Evolutionary conservation across 2,888 invertebrate genomes (phyloP), one percentile per base, ranked within the genome.

Genomic region (Ophion ventricosus): DNA sequence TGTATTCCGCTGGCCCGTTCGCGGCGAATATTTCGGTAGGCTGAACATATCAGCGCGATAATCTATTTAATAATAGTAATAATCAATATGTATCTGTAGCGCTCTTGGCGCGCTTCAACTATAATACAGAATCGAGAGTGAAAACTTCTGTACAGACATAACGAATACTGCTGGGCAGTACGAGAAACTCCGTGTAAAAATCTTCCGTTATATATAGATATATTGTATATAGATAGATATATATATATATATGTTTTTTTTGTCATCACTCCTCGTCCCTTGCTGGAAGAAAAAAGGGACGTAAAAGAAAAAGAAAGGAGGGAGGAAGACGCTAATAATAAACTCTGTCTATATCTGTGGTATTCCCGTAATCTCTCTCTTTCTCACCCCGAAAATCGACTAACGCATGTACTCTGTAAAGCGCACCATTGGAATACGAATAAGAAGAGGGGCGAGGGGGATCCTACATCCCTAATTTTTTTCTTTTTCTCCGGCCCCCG

Each of bases 341-440:
- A 84, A 84, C 81, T 84, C 81, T 84, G 82, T 84, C 80, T 84
- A 49, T 49, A 87, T 80, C 70, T 78, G 83, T 77, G 83, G 67
- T 85, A 82, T 74, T 81, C 79, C 49, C 57, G 7, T 69, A 82
- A 79, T 57, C 23, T 74, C 73, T 75, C 43, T 67, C 20, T 23
- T 7, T 49, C 43, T 69, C 69, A 67, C 43, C 70, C 59, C 59
- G 57, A 56, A n/a, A n/a, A 70, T 81, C 57, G 76, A 84, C 64
- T 66, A 73, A 72, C 84, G 43, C 14, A 17, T 79, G 89, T 8
- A 35, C 35, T 35, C 35, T 35, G 35, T 35, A 35, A 35, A 35
- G 8, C 88, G 91, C 91, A 90, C 91, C 91, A 90, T 90, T 88
- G 88, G 87, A 89, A 89, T 90, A 86, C 83, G 87, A 80, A 75